Evolutionary conservation across 2,888 invertebrate genomes (phyloP).

Genomic region (Yponomeuta cagnagella): DNA sequence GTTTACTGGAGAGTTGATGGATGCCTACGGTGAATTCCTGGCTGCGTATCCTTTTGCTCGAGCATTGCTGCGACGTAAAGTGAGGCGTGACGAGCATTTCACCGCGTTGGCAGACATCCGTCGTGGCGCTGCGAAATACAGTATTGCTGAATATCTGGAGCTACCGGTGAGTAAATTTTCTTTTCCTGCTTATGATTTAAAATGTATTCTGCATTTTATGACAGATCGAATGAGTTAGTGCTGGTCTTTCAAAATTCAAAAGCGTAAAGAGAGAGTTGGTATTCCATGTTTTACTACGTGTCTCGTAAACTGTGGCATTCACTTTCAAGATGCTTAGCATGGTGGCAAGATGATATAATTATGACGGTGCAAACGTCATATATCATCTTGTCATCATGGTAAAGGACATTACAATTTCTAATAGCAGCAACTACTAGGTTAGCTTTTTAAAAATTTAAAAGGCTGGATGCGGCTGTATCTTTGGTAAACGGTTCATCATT

Average conservation of each 20-base stretch:
- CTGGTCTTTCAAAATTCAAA: background rate
- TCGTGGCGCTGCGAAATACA: constrained; percentile 79
- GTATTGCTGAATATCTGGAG: constrained; percentile 78
- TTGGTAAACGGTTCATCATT: too few relatives aligned
- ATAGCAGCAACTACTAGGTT: too few relatives aligned
- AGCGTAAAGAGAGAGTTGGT: background rate
- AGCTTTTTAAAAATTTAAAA: too few relatives aligned
- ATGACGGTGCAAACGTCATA: too few relatives aligned
- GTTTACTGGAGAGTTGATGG: constrained; percentile 80
- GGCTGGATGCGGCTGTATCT: too few relatives aligned
- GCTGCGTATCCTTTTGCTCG: constrained; percentile 76
- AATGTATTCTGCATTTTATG: constrained; percentile 45
- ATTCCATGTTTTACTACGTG: constrained; percentile 28
- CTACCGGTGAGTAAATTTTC: constrained; percentile 78
- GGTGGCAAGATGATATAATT: too few relatives aligned
- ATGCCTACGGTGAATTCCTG: constrained; percentile 79
- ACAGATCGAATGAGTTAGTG: constrained; percentile 15
- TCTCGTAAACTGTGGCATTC: constrained; percentile 24
- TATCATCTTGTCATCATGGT: too few relatives aligned
- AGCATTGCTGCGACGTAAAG: constrained; percentile 78
- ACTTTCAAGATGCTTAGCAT: background rate
- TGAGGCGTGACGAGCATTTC: constrained; percentile 79
- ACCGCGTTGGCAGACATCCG: constrained; percentile 79
- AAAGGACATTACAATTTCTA: too few relatives aligned
- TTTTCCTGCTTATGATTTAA: constrained; percentile 18